phyloP scores from a whole-genome alignment of 2,113 vertebrate species.

The Mormyrus iriodes region DNA sequence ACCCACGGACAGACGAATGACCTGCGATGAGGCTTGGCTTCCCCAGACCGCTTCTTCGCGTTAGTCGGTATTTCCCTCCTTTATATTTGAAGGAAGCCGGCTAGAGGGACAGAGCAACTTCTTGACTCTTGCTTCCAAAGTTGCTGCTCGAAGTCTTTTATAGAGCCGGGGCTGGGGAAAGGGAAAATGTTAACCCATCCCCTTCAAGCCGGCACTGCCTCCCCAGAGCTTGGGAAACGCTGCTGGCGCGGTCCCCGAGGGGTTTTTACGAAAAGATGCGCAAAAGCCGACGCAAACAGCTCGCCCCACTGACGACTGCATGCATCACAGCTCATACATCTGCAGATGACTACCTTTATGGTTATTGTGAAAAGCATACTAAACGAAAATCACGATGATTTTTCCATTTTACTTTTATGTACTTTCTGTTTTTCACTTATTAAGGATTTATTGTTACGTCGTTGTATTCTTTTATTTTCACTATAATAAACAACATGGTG shows the following conservation, averaged over 20 bases:
- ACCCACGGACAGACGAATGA: conserved; percentile 23
- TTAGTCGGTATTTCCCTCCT: conserved; percentile 31
- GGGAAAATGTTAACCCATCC: conserved; percentile 38
- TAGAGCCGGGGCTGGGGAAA: conserved; percentile 48
- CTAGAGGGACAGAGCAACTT: conserved; percentile 35
- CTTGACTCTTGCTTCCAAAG: conserved; percentile 33
- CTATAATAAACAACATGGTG: not conserved
- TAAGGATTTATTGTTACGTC: not conserved
- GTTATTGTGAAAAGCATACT: not conserved
- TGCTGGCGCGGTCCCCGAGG: conserved; percentile 43
- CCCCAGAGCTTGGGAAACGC: conserved; percentile 36
- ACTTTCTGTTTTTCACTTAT: not conserved
- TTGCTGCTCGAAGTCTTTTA: conserved; percentile 58
- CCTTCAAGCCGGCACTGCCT: conserved; percentile 31
- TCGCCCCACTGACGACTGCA: conserved; percentile 20
- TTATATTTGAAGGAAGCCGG: conserved; percentile 28
- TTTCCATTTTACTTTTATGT: not conserved
- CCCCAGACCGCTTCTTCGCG: conserved; percentile 11
- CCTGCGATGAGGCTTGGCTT: conserved; percentile 24
- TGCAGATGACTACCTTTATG: not conserved
- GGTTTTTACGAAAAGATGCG: conserved; percentile 36
- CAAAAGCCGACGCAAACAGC: conserved; percentile 24
- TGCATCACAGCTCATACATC: not conserved
- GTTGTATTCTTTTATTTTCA: not conserved
- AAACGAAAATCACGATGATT: not conserved